Evolutionary conservation across 2,113 vertebrate genomes (phyloP).

Genomic region (Mirza zaza): DNA sequence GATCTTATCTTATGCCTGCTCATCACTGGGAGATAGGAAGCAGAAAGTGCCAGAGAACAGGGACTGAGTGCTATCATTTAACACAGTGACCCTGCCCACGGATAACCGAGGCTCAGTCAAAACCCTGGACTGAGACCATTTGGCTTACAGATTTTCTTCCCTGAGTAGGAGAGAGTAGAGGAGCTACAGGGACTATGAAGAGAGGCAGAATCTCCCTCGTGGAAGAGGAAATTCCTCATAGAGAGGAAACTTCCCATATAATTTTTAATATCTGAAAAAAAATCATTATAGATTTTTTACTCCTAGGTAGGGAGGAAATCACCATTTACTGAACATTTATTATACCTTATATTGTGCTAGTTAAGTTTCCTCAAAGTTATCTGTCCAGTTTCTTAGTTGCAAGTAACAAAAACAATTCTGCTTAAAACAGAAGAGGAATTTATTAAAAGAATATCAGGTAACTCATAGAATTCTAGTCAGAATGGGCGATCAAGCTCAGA

Average conservation of each 20-base stretch:
- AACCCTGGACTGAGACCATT: neutral
- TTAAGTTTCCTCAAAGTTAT: neutral
- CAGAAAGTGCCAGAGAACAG: neutral
- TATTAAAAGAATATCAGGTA: neutral
- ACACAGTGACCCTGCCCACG: neutral
- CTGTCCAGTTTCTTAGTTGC: neutral
- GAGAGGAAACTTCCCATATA: neutral
- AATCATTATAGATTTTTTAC: neutral
- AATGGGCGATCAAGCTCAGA: neutral
- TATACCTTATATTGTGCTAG: neutral
- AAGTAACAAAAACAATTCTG: neutral
- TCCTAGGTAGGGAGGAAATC: neutral
- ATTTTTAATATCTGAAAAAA: slow-evolving; percentile 15
- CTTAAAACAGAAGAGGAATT: neutral
- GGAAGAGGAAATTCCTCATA: neutral
- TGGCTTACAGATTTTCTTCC: neutral
- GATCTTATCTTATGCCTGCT: neutral
- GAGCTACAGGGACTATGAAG: neutral
- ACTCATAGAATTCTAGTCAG: neutral
- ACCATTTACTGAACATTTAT: neutral
- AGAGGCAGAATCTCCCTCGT: neutral
- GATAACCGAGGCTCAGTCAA: neutral
- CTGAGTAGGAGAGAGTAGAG: neutral
- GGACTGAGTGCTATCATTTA: neutral
- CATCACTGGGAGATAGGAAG: neutral